These are phyloP conservation scores for Brachionus plicatilis DNA, from an alignment of 1,140 invertebrate species.

Conservation along the genomic window DNA sequence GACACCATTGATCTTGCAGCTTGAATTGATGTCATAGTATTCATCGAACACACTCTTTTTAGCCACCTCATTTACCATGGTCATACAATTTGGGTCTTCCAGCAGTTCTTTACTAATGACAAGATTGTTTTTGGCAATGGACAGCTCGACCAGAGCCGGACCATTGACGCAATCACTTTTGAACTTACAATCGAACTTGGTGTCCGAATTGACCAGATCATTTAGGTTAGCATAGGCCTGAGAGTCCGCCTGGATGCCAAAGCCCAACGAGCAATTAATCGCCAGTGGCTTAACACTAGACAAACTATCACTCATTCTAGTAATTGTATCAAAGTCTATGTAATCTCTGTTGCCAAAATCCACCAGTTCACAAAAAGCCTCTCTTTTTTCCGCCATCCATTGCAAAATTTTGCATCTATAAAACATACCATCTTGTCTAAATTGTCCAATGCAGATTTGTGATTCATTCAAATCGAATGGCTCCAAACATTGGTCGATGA, in stretches of 20 bases:
- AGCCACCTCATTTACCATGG: neutral
- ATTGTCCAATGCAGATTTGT: slow-evolving; percentile 16
- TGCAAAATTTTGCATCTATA: slow-evolving; percentile 30
- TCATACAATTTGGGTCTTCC: neutral
- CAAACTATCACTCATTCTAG: slow-evolving; percentile 15
- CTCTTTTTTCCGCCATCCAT: neutral
- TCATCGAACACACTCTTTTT: neutral
- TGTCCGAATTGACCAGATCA: slow-evolving; percentile 16
- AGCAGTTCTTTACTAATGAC: neutral
- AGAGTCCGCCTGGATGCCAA: neutral
- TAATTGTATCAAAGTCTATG: slow-evolving; percentile 6
- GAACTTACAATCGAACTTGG: neutral
- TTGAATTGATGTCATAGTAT: neutral
- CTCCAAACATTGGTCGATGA: slow-evolving; percentile 10
- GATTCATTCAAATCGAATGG: neutral
- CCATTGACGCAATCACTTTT: neutral
- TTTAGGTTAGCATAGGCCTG: neutral
- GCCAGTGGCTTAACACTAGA: neutral
- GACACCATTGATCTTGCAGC: neutral
- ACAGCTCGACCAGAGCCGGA: neutral
- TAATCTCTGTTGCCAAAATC: slow-evolving; percentile 30
- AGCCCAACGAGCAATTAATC: neutral
- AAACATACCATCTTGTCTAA: neutral
- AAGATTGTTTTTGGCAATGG: neutral
- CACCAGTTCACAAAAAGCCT: neutral